Evolutionary conservation across 1,140 invertebrate species (phyloP).

Genomic region (Eufriesea mexicana): DNA sequence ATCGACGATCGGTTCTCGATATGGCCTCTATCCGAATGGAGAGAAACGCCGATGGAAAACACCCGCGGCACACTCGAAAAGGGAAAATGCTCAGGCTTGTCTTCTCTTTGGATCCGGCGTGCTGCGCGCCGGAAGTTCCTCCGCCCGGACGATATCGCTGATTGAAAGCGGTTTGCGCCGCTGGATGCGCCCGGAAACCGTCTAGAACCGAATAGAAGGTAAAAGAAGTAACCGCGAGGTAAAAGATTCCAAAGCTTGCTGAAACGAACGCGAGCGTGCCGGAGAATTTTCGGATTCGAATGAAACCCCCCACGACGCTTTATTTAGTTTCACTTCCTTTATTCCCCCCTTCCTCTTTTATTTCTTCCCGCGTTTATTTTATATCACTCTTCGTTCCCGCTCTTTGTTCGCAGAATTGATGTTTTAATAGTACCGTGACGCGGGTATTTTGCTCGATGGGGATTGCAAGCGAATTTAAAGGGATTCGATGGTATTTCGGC

Average conservation of each 20-base stretch:
- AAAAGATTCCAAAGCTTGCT: neutral
- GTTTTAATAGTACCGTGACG: too few species aligned
- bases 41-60: neutral
- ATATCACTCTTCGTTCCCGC: too few species aligned
- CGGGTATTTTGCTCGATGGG: too few species aligned
- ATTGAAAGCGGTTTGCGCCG: conserved; percentile 41
- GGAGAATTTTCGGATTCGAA: neutral
- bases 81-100: conserved; percentile 9
- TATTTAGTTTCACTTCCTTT: too few species aligned
- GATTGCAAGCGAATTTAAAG: too few species aligned
- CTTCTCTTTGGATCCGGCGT: conserved; percentile 4
- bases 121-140: neutral
- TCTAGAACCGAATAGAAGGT: neutral
- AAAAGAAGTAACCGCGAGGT: neutral
- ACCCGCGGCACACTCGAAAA: neutral
- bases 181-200: neutral
- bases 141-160: conserved; percentile 19
- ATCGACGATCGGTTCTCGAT: conserved; percentile 42
- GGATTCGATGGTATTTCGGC: too few species aligned
- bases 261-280: neutral
- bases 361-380: too few species aligned
- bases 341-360: too few species aligned
- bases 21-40: neutral
- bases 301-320: too few species aligned
- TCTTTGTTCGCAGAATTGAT: too few species aligned